These are phyloP conservation scores for Hoplostethus atlanticus DNA, from an alignment of 2,797 vertebrate genomes.

Conservation along the genomic window DNA sequence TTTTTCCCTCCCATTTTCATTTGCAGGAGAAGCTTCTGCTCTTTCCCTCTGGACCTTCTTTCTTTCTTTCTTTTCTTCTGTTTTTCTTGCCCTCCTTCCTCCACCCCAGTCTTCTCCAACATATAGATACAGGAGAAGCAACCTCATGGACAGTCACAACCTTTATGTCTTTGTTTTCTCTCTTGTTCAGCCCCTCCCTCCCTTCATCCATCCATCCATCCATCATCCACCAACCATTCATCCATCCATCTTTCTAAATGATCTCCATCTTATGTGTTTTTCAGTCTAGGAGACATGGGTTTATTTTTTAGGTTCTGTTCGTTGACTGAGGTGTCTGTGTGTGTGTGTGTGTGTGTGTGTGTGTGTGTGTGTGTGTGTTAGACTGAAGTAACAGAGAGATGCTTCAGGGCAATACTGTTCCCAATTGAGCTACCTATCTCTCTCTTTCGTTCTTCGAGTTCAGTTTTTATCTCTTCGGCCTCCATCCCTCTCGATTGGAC, in stretches of 20 bases:
- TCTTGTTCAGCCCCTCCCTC: not conserved
- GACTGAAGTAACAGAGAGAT: too few relatives aligned
- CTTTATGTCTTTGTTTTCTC: not conserved
- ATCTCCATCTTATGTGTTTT: too few relatives aligned
- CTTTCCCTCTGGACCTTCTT: too few relatives aligned
- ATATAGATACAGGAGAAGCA: not conserved
- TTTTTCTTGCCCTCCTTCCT: not conserved
- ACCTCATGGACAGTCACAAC: not conserved
- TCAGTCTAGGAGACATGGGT: not conserved
- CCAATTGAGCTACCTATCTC: constrained; percentile 1
- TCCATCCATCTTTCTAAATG: too few relatives aligned
- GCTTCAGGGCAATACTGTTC: constrained; percentile 10
- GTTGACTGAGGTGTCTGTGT: too few relatives aligned
- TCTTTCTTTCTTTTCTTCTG: not conserved
- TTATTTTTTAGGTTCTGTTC: too few relatives aligned
- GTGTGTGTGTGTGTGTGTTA: not conserved
- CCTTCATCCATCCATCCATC: not conserved
- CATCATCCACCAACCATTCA: too few relatives aligned
- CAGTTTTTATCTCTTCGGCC: too few relatives aligned
- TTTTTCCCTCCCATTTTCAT: too few relatives aligned
- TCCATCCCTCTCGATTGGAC: too few relatives aligned
- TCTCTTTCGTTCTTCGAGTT: not conserved
- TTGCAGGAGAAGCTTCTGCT: too few relatives aligned
- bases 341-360: too few relatives aligned
- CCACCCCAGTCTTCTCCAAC: not conserved